Evolutionary conservation across 2,888 invertebrate species (phyloP).

Genomic region (Morpho achilles): DNA sequence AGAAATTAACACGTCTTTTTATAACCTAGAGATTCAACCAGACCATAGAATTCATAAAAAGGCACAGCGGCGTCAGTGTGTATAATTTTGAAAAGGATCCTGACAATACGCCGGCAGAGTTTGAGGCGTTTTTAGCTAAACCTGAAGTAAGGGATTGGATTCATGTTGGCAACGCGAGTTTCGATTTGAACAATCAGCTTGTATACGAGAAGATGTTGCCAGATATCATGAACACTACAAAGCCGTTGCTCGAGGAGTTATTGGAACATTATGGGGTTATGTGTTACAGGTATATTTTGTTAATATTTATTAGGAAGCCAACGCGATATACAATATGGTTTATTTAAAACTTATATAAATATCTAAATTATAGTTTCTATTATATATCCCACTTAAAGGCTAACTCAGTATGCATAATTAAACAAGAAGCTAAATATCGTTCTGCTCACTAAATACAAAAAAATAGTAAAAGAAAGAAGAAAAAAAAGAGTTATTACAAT

Average conservation of each 20-base stretch:
- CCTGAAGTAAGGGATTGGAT: constrained; percentile 64
- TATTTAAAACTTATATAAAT: too few relatives aligned
- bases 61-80: constrained; percentile 40
- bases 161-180: constrained; percentile 56
- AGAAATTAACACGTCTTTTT: too few relatives aligned
- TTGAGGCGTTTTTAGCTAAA: constrained; percentile 40
- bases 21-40: constrained; percentile 48
- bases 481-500: too few relatives aligned
- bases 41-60: constrained; percentile 51
- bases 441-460: too few relatives aligned
- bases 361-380: too few relatives aligned
- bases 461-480: too few relatives aligned
- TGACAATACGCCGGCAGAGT: constrained; percentile 20
- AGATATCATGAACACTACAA: constrained; percentile 85
- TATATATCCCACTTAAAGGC: too few relatives aligned
- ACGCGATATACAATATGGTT: too few relatives aligned
- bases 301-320: too few relatives aligned
- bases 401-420: too few relatives aligned
- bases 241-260: constrained; percentile 79
- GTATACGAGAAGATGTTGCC: constrained; percentile 81
- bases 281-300: constrained; percentile 70
- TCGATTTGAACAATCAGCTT: constrained; percentile 44
- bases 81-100: constrained; percentile 43
- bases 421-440: too few relatives aligned
- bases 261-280: constrained; percentile 82